phyloP scores from a whole-genome alignment of 2,113 vertebrate species.

The Aspiorhynchus laticeps region DNA sequence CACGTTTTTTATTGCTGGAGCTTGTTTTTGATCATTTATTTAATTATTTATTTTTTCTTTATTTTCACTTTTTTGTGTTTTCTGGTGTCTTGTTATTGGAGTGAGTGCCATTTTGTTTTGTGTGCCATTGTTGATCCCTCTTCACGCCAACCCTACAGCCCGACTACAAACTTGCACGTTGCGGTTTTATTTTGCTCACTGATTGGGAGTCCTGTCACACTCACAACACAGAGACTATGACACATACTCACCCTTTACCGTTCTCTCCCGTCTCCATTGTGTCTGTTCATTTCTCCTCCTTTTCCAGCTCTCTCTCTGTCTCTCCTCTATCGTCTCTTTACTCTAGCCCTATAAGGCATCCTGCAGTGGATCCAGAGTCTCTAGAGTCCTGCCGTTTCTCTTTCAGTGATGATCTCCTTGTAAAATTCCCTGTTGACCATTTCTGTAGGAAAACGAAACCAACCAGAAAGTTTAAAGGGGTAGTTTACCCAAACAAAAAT shows the following conservation, averaged over 20 bases:
- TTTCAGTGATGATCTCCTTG: conserved; percentile 51
- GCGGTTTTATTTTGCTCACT: conserved; percentile 68
- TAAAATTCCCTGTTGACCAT: conserved; percentile 12
- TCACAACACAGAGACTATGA: conserved; percentile 35
- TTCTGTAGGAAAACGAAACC: conserved; percentile 7
- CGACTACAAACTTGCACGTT: conserved; percentile 81
- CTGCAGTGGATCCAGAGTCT: conserved; percentile 29
- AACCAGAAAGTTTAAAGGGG: background rate
- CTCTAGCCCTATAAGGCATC: conserved; percentile 54
- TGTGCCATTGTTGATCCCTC: conserved; percentile 75
- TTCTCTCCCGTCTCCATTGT: conserved; percentile 43
- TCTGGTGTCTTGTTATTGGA: conserved; percentile 78
- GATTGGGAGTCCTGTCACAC: conserved; percentile 66
- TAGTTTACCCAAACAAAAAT: background rate
- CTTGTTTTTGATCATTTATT: conserved; percentile 73
- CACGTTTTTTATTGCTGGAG: conserved; percentile 78
- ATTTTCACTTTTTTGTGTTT: conserved; percentile 67
- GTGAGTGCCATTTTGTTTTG: conserved; percentile 86
- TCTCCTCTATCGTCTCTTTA: conserved; percentile 20
- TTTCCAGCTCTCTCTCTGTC: conserved; percentile 34
- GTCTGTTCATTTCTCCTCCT: conserved; percentile 8
- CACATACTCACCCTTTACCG: conserved; percentile 14
- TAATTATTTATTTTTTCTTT: background rate
- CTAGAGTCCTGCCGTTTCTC: conserved; percentile 50
- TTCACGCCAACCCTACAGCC: conserved; percentile 70